phyloP scores from a whole-genome alignment of 2,113 vertebrate genomes.

The Tonatia bakeri region DNA sequence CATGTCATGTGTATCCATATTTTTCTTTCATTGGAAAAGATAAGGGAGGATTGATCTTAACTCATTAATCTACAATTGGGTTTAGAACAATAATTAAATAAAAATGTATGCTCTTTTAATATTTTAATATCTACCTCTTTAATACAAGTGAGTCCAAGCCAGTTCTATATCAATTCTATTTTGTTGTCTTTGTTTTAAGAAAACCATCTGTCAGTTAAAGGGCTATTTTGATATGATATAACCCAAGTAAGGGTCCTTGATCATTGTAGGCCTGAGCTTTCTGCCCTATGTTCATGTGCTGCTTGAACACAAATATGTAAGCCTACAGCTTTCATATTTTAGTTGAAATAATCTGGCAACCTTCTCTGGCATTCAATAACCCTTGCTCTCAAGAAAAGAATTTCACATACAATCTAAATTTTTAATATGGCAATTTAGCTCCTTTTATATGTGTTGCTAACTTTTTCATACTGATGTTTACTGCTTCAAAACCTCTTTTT shows the following conservation, averaged over 20 bases:
- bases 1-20: not conserved
- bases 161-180: not conserved
- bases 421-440: constrained; percentile 48
- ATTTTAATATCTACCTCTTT: not conserved
- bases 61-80: not conserved
- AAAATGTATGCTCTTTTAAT: not conserved
- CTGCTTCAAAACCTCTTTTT: not conserved
- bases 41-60: not conserved
- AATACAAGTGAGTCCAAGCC: not conserved
- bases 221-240: not conserved
- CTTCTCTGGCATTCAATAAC: not conserved
- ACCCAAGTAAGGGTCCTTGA: not conserved
- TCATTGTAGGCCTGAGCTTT: not conserved
- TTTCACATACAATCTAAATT: not conserved
- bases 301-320: not conserved
- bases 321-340: not conserved
- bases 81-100: not conserved
- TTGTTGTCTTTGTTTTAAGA: constrained; percentile 7
- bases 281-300: not conserved
- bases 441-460: not conserved
- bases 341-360: constrained; percentile 18
- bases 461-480: constrained; percentile 33
- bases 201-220: not conserved
- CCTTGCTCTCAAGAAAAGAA: constrained; percentile 18
- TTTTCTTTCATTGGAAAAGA: not conserved